Evolutionary conservation across 2,113 vertebrate species (phyloP).

Genomic region (Neogale vison): DNA sequence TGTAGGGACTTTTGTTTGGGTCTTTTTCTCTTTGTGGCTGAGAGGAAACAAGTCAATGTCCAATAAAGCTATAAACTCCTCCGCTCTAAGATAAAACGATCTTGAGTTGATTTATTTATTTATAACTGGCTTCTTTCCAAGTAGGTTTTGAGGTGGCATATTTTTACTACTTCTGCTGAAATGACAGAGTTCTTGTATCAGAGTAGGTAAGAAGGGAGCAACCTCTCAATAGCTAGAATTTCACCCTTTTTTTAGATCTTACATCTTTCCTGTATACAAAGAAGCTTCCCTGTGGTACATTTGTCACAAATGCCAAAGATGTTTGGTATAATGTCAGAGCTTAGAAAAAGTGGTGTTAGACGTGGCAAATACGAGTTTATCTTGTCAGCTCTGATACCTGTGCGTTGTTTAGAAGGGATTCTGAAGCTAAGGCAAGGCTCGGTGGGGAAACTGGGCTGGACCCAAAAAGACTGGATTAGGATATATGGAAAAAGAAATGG

Average conservation of each 20-base stretch:
- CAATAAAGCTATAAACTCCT: slow-evolving; percentile 71
- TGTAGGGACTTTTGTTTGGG: slow-evolving; percentile 75
- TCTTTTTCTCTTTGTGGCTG: slow-evolving; percentile 69
- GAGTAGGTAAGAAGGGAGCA: slow-evolving; percentile 27
- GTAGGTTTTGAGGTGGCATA: slow-evolving; percentile 60
- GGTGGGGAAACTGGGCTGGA: not conserved
- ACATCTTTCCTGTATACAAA: not conserved
- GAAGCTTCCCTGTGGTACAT: slow-evolving; percentile 28
- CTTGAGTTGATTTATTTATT: slow-evolving; percentile 57
- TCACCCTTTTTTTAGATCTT: slow-evolving; percentile 14
- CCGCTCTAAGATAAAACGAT: slow-evolving; percentile 42
- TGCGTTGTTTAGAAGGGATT: slow-evolving; percentile 17
- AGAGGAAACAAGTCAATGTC: slow-evolving; percentile 67
- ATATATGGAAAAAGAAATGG: not conserved
- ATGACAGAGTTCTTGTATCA: slow-evolving; percentile 51
- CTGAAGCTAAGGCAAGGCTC: slow-evolving; percentile 11
- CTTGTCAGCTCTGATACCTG: not conserved
- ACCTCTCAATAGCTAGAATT: slow-evolving; percentile 22
- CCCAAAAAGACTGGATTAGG: not conserved
- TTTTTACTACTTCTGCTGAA: slow-evolving; percentile 47
- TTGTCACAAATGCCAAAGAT: slow-evolving; percentile 68
- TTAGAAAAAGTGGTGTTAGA: not conserved
- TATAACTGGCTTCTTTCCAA: slow-evolving; percentile 59
- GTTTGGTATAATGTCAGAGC: slow-evolving; percentile 30
- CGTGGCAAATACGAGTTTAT: not conserved